Base-by-base conservation (phyloP, 2,888 invertebrate genomes). In the Amblyjoppa fuscipennis region DNA sequence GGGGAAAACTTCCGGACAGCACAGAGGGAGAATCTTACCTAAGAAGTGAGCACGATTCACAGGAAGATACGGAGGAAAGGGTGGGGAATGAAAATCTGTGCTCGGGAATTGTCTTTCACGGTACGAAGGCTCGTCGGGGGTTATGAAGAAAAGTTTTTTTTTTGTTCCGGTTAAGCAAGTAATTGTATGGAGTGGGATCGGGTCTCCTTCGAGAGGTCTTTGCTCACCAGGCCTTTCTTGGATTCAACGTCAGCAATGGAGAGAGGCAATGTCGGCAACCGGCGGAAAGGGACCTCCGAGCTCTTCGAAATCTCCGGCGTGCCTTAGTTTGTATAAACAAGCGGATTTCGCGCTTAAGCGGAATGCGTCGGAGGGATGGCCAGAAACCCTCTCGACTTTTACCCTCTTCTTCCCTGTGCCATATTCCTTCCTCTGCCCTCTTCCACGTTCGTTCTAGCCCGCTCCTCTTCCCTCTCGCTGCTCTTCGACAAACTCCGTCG, bases 281-380 rank as follows among this genome's bases (percentile, higher is more conserved):
- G 41, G 66, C 20, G 68, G 53, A 38, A 68, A 51, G 34, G 73
- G 69, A 61, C 64, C 66, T 49, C 51, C 49, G 73, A 66, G 83
- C 80, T 69, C 85, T 74, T 74, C 74, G 51, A 31, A 76, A 66
- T 86, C 76, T 41, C 68, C 70, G 83, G 66, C 83, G 81, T 84
- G 83, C 89, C 87, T 90, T 90, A 90, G 92, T 91, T 92, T 92
- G 90, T 92, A 92, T 91, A 92, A 93, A 91, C 92, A 92, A 92
- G 91, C 91, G 91, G 91, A 92, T 93, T 92, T 91, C 89, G 81
- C 87, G 91, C 91, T 92, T 90, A 91, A 89, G 88, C 89, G 88
- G 88, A 90, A 90, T 90, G 91, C 87, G 89, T 88, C 89, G 88
- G 89, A 90, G 83, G 80, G 77, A 83, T 61, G 83, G 49, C 16